These are phyloP conservation scores for Microtus richardsoni DNA, from an alignment of 2,113 vertebrate species.

Conservation along the genomic window DNA sequence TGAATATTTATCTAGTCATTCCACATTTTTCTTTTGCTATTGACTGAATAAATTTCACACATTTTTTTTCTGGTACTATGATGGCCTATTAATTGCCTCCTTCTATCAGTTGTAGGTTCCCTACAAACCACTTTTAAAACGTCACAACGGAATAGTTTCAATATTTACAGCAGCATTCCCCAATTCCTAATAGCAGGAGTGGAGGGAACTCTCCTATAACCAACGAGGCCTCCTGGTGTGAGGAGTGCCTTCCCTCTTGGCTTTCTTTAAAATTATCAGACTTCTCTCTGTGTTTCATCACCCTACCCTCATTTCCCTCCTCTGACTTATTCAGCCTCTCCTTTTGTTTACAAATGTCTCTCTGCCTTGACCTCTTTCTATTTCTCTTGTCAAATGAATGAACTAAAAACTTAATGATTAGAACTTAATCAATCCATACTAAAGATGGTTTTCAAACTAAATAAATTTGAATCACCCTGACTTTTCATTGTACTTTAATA, in stretches of 20 bases:
- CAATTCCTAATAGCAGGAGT: background rate
- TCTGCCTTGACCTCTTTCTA: background rate
- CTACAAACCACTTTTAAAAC: background rate
- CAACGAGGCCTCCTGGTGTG: background rate
- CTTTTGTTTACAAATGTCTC: background rate
- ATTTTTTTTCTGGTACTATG: background rate
- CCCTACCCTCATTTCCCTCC: background rate
- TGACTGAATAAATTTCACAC: background rate
- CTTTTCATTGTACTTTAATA: background rate
- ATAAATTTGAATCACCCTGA: background rate
- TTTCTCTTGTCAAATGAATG: background rate
- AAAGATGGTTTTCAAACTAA: background rate
- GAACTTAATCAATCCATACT: background rate
- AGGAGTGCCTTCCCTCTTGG: background rate
- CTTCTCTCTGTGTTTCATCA: background rate
- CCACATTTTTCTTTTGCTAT: background rate
- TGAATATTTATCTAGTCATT: background rate
- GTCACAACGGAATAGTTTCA: background rate
- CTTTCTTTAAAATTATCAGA: accelerated
- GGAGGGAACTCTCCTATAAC: background rate
- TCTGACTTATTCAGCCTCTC: accelerated
- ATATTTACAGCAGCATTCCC: background rate
- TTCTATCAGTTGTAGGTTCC: background rate
- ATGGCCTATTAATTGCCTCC: background rate
- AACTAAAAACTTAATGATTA: too few species aligned